Conservation (phyloP, 2,888 invertebrate genomes). For the Xylophagus ater region DNA sequence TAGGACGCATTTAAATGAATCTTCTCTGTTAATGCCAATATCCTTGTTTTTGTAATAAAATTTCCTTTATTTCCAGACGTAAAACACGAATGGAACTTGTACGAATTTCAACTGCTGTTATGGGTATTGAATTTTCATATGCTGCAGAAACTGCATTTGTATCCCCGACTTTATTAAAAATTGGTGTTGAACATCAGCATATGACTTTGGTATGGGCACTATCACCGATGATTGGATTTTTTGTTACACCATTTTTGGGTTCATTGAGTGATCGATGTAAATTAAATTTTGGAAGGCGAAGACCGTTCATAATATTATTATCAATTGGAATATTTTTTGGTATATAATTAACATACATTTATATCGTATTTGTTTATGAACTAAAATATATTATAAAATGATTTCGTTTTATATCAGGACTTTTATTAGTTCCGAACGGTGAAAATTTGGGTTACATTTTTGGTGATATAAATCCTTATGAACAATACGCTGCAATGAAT, state of each 20-base stretch:
- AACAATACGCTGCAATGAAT: conserved; percentile 28
- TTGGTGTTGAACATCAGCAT: conserved; percentile 82
- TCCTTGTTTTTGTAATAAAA: no score
- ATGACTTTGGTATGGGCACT: conserved; percentile 96
- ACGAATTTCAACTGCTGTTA: conserved; percentile 84
- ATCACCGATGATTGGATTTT: conserved; percentile 88
- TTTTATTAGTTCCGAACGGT: conserved; percentile 86
- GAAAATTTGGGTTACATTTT: conserved; percentile 70
- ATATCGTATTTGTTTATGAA: no score
- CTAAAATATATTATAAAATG: not conserved
- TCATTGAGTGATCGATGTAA: conserved; percentile 86
- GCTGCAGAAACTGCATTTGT: conserved; percentile 97
- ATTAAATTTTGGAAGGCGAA: conserved; percentile 65
- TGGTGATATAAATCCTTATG: conserved; percentile 52
- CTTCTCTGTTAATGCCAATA: no score
- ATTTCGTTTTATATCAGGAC: conserved; percentile 43
- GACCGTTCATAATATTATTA: conserved; percentile 84
- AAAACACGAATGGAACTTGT: conserved; percentile 73
- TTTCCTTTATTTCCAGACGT: conserved; percentile 42
- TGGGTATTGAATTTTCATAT: conserved; percentile 96
- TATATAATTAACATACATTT: no score
- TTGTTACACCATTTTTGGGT: conserved; percentile 84
- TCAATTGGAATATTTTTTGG: conserved; percentile 83
- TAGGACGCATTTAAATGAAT: no score
- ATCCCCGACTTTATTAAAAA: conserved; percentile 84